Evolutionary conservation across 2,797 vertebrate genomes (phyloP).

Genomic region (Arctocebus calabarensis): DNA sequence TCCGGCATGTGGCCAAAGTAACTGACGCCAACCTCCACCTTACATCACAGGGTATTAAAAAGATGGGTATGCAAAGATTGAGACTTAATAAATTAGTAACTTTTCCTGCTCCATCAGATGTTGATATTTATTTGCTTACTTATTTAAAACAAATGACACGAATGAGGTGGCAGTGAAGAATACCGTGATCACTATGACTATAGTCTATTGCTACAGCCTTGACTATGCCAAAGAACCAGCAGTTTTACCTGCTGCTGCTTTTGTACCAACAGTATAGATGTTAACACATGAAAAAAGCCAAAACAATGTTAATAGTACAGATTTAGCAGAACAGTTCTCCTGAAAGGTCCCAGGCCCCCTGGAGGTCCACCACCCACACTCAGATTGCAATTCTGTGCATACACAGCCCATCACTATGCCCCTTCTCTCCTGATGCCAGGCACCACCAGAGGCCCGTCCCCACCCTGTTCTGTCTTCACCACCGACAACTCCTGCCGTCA

Average conservation of each 20-base stretch:
- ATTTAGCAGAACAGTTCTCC: background rate
- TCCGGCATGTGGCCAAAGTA: background rate
- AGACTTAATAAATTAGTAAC: background rate
- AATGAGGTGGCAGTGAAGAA: background rate
- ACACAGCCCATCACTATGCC: rapidly evolving
- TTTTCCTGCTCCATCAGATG: background rate
- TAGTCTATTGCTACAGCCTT: background rate
- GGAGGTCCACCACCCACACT: background rate
- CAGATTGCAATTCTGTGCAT: background rate
- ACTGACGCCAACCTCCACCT: background rate
- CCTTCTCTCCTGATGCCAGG: background rate
- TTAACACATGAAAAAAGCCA: background rate
- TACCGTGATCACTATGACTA: no score
- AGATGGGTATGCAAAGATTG: background rate
- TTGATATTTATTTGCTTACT: background rate
- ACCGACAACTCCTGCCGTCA: background rate
- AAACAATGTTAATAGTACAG: background rate
- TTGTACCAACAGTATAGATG: background rate
- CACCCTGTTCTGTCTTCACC: background rate
- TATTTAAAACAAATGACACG: background rate
- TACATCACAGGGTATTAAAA: background rate
- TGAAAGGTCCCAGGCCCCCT: background rate
- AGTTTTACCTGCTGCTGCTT: background rate
- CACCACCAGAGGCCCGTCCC: background rate
- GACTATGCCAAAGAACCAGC: background rate